Evolutionary conservation across 2,888 invertebrate genomes (phyloP).

Genomic region (Tetheella fluctuosa): DNA sequence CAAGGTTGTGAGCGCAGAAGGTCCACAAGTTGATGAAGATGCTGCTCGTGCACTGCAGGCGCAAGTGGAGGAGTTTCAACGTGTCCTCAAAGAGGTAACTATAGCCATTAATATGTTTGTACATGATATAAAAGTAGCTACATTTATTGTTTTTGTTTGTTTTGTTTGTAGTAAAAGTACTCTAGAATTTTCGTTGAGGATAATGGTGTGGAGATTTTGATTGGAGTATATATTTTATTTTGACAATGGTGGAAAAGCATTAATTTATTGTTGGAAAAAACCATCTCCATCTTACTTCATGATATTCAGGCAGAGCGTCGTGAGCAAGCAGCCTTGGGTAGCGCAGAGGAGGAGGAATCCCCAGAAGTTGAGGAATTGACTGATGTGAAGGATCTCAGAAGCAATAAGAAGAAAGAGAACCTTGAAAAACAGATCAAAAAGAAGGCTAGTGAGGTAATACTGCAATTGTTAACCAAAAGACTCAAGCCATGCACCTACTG

Average conservation of each 20-base stretch:
- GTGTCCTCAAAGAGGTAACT: slow-evolving; percentile 75
- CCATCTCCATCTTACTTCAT: not conserved
- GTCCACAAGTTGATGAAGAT: slow-evolving; percentile 72
- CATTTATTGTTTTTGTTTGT: slow-evolving; percentile 8
- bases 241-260: no score
- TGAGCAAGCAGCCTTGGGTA: slow-evolving; percentile 61
- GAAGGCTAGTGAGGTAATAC: slow-evolving; percentile 65
- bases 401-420: slow-evolving; percentile 80
- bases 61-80: slow-evolving; percentile 76
- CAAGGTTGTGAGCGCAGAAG: slow-evolving; percentile 72
- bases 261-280: no score
- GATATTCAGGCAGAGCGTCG: slow-evolving; percentile 63
- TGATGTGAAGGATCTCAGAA: slow-evolving; percentile 78
- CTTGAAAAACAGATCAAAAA: slow-evolving; percentile 79
- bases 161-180: not conserved
- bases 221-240: no score
- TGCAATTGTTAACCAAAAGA: no score
- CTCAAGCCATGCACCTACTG: no score
- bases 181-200: no score
- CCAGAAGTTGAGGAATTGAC: slow-evolving; percentile 63
- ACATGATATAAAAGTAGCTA: no score
- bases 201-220: no score
- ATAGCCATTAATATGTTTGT: not conserved
- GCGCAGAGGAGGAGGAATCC: slow-evolving; percentile 48
- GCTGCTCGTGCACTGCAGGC: slow-evolving; percentile 73